Evolutionary conservation across 2,113 vertebrate species (phyloP), one percentile per base, ranked within the genome.

Genomic region (Percina caprodes): DNA sequence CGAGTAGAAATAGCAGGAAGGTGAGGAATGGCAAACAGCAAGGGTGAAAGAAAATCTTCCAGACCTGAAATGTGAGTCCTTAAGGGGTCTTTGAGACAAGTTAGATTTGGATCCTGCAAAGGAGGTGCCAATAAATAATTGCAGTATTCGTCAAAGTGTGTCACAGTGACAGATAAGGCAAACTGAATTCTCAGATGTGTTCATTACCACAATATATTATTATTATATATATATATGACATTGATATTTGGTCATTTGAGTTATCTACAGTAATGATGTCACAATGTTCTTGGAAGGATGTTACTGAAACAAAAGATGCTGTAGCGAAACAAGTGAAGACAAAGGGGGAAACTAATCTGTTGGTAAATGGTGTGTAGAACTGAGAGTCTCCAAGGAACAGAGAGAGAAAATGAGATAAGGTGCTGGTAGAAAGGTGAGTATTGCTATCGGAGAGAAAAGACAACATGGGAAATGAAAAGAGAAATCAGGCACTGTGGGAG

Each of bases 1-100:
- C 52, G 45, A 81, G 79, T 39, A 26, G 81, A 77, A 88, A 86
- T 73, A 56, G 85, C 69, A 77, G 70, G 75, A 65, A 84, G 84
- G 83, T 90, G 68, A 79, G 54, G 83, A 71, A 82, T 75, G 23
- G 67, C 33, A 84, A 84, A 71, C 58, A 35, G 81, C 70, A 30
- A 60, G 60, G 69, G 58, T 68, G 33, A 56, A 74, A 48, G 55
- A 74, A 69, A 74, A 69, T 77, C 45, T 73, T 39, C 14, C 72
- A 60, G 39, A 72, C 62, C 63, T 77, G 51, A 83, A 80, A 84
- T 74, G 55, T 24, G 61, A 73, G 13, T 72, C 30, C n/a, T 63
- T 21, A 0, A 15, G 33, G 60, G 82, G 77, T 87, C 73, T 51
- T 69, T 19, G 60, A 77, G 30, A 72, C 19, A 30, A 68, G 54